Evolutionary conservation across 1,140 invertebrate genomes (phyloP).

Genomic region (Caenorhabditis briggsae): DNA sequence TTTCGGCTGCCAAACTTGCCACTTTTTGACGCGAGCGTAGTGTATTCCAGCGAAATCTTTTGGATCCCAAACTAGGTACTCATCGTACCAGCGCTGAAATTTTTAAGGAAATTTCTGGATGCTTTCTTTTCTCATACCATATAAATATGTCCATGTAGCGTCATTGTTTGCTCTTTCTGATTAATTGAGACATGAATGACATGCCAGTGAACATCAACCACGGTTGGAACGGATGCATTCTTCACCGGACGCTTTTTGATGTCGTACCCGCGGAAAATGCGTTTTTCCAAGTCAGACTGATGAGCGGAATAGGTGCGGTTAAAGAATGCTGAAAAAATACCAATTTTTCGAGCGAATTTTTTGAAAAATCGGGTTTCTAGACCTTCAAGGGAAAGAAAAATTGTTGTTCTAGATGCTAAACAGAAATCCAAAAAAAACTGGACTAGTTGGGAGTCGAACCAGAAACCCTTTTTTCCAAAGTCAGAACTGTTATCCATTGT

Average conservation of each 20-base stretch:
- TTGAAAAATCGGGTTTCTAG: too few relatives aligned
- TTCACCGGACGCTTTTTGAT: conserved; percentile 67
- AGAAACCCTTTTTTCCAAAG: too few relatives aligned
- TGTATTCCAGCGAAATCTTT: conserved; percentile 70
- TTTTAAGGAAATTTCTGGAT: neutral
- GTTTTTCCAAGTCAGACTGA: conserved; percentile 68
- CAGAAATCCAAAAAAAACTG: too few relatives aligned
- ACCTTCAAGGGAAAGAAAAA: neutral
- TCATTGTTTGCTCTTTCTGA: conserved; percentile 73
- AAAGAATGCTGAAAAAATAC: conserved; percentile 67
- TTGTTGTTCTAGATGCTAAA: neutral
- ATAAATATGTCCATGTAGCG: conserved; percentile 74
- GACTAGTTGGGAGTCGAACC: too few relatives aligned
- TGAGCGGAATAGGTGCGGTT: conserved; percentile 72
- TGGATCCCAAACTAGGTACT: conserved; percentile 73
- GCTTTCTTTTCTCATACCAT: conserved; percentile 62
- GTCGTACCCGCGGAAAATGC: conserved; percentile 70
- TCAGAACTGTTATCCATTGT: neutral
- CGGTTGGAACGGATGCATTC: conserved; percentile 58
- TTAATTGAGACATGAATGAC: conserved; percentile 70
- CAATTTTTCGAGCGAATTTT: too few relatives aligned
- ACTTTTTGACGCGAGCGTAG: conserved; percentile 70
- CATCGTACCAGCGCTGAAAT: conserved; percentile 63
- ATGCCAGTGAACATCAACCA: conserved; percentile 66
- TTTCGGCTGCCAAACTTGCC: conserved; percentile 65